Percentiles rank a stretch among this genome's conserved stretches.
These are phyloP conservation scores for Propithecus perrieri DNA, from an alignment of 2,797 vertebrate genomes.

Conservation along the genomic window DNA sequence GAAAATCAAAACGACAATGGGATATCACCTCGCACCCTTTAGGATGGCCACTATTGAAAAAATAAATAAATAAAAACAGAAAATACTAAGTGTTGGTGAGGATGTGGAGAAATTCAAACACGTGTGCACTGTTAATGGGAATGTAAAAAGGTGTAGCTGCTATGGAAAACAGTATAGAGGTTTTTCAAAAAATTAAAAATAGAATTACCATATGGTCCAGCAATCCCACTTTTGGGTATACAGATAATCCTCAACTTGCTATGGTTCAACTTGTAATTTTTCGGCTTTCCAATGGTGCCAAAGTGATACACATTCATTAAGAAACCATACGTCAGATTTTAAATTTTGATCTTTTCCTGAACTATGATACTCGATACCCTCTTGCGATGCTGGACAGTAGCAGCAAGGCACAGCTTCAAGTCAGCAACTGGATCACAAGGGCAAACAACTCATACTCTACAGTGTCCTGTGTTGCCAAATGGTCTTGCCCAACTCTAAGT, in stretches of 20 bases:
- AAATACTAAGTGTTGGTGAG: background rate
- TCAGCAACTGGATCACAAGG: background rate
- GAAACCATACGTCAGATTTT: background rate
- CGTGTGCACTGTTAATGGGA: background rate
- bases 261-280: background rate
- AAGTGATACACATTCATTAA: background rate
- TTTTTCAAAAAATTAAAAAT: background rate
- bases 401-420: background rate
- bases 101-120: background rate
- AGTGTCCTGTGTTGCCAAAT: background rate
- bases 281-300: background rate
- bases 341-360: background rate
- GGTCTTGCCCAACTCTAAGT: background rate
- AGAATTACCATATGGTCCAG: background rate
- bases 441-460: background rate
- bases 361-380: background rate
- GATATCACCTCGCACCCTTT: background rate
- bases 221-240: background rate
- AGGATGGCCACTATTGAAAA: background rate
- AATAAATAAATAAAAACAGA: background rate
- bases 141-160: background rate
- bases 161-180: background rate
- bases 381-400: background rate
- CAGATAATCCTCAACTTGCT: background rate
- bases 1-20: slow-evolving; percentile 28